A percentile compares a stretch with the other conserved stretches of the same genome.
phyloP scores from a whole-genome alignment of 2,113 vertebrate genomes.

The Lepus timidus region DNA sequence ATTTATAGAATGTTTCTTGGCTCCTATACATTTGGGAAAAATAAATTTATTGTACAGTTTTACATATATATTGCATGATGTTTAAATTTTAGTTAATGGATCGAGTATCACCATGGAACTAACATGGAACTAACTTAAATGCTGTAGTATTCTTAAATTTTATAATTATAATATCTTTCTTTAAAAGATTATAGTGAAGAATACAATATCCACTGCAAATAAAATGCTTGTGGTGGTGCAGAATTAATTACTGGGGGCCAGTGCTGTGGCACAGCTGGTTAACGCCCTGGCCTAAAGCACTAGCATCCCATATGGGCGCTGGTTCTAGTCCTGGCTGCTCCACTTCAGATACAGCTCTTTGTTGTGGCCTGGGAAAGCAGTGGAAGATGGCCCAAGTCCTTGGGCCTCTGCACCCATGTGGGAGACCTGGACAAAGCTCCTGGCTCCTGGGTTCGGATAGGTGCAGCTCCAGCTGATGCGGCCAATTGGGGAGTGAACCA shows the following conservation, averaged over 20 bases:
- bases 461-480: too few species aligned
- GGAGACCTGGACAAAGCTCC: too few species aligned
- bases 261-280: too few species aligned
- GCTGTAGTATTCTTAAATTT: slow-evolving; percentile 61
- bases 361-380: too few species aligned
- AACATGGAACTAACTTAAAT: slow-evolving; percentile 18
- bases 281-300: too few species aligned
- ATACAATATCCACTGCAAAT: neutral
- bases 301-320: too few species aligned
- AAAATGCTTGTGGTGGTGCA: slow-evolving; percentile 24
- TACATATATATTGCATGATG: neutral
- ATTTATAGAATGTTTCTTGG: slow-evolving; percentile 78
- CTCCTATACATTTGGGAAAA: slow-evolving; percentile 58
- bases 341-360: too few species aligned
- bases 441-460: too few species aligned
- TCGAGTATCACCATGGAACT: slow-evolving; percentile 48
- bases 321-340: too few species aligned
- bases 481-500: too few species aligned
- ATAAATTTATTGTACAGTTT: slow-evolving; percentile 61
- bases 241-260: neutral
- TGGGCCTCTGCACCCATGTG: too few species aligned
- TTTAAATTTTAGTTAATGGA: slow-evolving; percentile 50
- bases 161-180: neutral
- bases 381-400: too few species aligned
- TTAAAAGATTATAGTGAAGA: slow-evolving; percentile 67